Evolutionary conservation across 2,797 vertebrate species (phyloP), one percentile per base, ranked within the genome.

Genomic region (Leptatherina wallacei): DNA sequence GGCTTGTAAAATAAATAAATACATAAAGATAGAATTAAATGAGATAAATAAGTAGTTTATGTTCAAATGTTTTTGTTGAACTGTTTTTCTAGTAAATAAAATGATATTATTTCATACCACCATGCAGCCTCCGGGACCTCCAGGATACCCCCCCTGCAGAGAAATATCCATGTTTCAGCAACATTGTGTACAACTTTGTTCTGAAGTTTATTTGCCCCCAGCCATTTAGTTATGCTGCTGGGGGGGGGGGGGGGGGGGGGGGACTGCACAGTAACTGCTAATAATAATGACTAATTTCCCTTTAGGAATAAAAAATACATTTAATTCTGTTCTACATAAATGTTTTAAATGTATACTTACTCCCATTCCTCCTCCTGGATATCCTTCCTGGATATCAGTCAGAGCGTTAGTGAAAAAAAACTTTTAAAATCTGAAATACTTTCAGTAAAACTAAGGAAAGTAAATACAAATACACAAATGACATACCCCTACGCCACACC

Each of bases 101-200:
- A 29, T 32, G 2, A 24, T 0, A 10, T 1, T 2, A 7, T 40
- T 36, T 55, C 80, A 13, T 85, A 90, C 88, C 85, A 71, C 88
- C 73, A 86, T 90, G 9, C 69, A 81, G 44, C 88, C 75, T 55
- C 85, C 89, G 69, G 88, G 86, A 40, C 76, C 82, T 63, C 72
- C 82, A 49, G 89, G 90, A 66, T 77, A 88, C 49, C 76, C 89
- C 20, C 88, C 88, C 89, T 92, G 77, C 6, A 13, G 32, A 30
- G 3, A 60, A 42, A n/a, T n/a, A 16, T 13, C 9, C 32, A 8
- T 18, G 51, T 10, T 62, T 16, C 14, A 40, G 1, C 4, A 44
- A 14, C 0, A 35, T 40, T 62, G 4, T 2, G 1, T 9, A 3
- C 32, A 18, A 49, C 27, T 54, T 40, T 29, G 12, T 2, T 14